phyloP scores from a whole-genome alignment of 92 coral and sea anemone species.

The Epizoanthus scotinus region DNA sequence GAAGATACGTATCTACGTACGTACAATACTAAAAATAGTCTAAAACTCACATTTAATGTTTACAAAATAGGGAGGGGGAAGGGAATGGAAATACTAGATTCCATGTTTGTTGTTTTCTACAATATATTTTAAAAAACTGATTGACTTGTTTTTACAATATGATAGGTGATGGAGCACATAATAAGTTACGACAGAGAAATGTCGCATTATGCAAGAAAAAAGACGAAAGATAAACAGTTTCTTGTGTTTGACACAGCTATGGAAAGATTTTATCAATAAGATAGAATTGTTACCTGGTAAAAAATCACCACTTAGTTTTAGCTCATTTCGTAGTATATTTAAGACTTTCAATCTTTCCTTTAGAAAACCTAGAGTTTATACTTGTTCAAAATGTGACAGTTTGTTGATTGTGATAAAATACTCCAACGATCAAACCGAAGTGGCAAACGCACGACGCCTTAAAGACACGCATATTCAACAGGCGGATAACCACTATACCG shows the following conservation, averaged over 20 bases:
- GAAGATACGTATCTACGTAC: no score
- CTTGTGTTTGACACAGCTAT: conserved; percentile 46
- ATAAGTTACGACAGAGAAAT: conserved; percentile 35
- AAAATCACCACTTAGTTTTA: conserved; percentile 30
- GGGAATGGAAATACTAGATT: no score
- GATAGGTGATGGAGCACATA: conserved; percentile 41
- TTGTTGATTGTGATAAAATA: background rate
- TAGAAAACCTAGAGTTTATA: conserved; percentile 16
- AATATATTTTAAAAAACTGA: no score
- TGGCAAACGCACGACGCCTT: conserved; percentile 12
- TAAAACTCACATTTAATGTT: no score
- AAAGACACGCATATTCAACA: background rate
- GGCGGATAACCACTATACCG: background rate
- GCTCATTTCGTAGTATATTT: conserved; percentile 34
- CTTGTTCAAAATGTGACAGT: conserved; percentile 3
- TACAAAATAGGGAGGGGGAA: no score
- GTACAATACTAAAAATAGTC: no score
- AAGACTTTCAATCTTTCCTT: conserved; percentile 16
- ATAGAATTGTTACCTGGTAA: conserved; percentile 12
- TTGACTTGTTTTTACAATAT: no score
- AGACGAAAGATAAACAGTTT: conserved; percentile 42
- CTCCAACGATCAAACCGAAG: background rate
- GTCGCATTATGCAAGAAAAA: conserved; percentile 36
- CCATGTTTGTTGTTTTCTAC: no score
- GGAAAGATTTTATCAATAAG: conserved; percentile 29